These are phyloP conservation scores for Himalopsyche tibetana DNA, from an alignment of 2,888 invertebrate species.

Conservation along the genomic window DNA sequence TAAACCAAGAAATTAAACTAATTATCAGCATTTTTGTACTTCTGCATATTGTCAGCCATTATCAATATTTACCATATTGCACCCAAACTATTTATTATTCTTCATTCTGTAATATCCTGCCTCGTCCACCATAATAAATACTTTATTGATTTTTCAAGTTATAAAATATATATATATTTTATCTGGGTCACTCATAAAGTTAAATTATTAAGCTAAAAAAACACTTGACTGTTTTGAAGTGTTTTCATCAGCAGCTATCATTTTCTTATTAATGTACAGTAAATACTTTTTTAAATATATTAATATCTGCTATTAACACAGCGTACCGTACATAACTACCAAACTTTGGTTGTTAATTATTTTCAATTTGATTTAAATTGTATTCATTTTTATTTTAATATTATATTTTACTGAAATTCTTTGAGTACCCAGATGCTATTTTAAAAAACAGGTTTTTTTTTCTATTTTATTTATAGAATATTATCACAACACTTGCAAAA, in stretches of 20 bases:
- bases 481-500: constrained; percentile 62
- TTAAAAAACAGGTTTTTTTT: constrained; percentile 41
- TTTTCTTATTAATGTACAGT: too few relatives aligned
- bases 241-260: too few relatives aligned
- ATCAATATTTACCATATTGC: constrained; percentile 18
- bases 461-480: constrained; percentile 49
- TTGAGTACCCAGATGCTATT: not conserved
- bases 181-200: constrained; percentile 1
- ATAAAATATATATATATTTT: not conserved
- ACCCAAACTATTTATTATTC: constrained; percentile 35
- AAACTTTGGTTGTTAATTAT: too few relatives aligned
- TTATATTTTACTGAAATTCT: not conserved
- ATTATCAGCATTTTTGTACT: constrained; percentile 4
- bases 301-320: too few relatives aligned
- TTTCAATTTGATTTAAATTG: too few relatives aligned
- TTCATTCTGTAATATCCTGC: constrained; percentile 28
- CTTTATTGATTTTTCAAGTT: not conserved
- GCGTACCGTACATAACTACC: too few relatives aligned
- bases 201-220: too few relatives aligned
- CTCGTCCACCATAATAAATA: not conserved
- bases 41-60: constrained; percentile 14
- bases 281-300: too few relatives aligned
- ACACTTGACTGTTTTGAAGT: too few relatives aligned
- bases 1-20: not conserved
- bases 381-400: too few relatives aligned